Conservation (phyloP, 2,888 invertebrate genomes). For the Sarcophaga carnaria region DNA sequence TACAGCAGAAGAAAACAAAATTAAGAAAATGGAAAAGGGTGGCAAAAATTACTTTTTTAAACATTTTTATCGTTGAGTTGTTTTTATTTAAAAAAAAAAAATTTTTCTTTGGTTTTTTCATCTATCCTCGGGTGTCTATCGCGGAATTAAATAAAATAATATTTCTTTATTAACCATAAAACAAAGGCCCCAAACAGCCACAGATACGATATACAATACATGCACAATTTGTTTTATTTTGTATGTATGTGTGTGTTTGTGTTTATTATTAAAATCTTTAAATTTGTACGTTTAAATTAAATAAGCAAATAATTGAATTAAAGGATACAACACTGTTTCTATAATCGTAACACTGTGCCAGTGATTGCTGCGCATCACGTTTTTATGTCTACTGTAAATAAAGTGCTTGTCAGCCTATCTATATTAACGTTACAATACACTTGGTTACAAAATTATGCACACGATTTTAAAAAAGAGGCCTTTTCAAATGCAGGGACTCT, state of each 20-base stretch:
- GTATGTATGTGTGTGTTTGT: not conserved
- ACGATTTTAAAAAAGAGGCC: too few relatives aligned
- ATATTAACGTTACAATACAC: too few relatives aligned
- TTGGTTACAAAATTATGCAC: too few relatives aligned
- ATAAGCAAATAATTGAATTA: constrained; percentile 57
- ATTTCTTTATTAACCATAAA: constrained; percentile 51
- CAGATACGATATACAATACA: not conserved
- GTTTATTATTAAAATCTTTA: constrained; percentile 29
- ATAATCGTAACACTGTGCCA: not conserved
- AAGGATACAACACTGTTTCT: constrained; percentile 32
- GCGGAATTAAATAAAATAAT: constrained; percentile 39
- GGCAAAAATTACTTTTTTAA: constrained; percentile 7
- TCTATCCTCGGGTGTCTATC: constrained; percentile 10
- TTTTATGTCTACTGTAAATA: not conserved
- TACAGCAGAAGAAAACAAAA: not conserved
- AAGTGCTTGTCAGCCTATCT: too few relatives aligned
- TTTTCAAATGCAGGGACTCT: too few relatives aligned
- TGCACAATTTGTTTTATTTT: not conserved
- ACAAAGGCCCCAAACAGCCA: constrained; percentile 37
- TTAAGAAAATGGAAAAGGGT: not conserved
- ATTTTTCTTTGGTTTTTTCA: not conserved
- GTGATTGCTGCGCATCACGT: constrained; percentile 29
- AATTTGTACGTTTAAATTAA: constrained; percentile 52
- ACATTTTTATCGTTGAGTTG: too few relatives aligned
- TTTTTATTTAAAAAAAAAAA: not conserved